These are phyloP conservation scores for Umimayanthus chanpuru DNA, from an alignment of 92 coral and sea anemone species.

Conservation along the genomic window DNA sequence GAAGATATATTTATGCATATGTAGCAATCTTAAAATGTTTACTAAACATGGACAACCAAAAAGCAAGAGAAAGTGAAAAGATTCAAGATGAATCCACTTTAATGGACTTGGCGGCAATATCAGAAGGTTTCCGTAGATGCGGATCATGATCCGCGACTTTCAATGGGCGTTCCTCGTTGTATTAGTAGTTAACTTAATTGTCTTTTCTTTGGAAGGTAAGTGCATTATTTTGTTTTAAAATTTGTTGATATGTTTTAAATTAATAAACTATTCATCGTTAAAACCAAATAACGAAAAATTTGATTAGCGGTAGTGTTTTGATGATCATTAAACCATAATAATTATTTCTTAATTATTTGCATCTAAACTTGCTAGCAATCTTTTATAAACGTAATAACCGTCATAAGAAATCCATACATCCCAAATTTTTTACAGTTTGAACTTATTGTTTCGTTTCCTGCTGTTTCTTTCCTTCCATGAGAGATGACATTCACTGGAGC, in stretches of 20 bases:
- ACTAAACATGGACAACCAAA: background rate
- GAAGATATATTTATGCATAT: background rate
- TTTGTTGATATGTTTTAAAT: background rate
- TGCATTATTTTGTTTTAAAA: background rate
- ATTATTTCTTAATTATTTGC: no score
- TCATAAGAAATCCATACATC: background rate
- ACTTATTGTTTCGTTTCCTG: background rate
- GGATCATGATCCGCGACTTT: background rate
- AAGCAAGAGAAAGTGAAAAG: background rate
- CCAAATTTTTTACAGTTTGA: background rate
- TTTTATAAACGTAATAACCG: no score
- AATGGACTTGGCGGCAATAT: background rate
- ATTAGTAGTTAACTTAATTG: background rate
- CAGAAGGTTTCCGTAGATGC: background rate
- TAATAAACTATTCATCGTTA: background rate
- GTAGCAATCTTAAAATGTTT: background rate
- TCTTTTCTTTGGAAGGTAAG: constrained; percentile 11
- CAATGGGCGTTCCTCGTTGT: background rate
- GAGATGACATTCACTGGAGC: background rate
- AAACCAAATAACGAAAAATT: background rate
- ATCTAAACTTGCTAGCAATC: background rate
- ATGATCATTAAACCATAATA: background rate
- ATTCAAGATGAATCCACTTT: background rate
- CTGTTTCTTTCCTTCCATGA: background rate
- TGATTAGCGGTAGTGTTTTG: background rate